Evolutionary conservation across 1,140 invertebrate species (phyloP).

Genomic region (Trichoplusia ni): DNA sequence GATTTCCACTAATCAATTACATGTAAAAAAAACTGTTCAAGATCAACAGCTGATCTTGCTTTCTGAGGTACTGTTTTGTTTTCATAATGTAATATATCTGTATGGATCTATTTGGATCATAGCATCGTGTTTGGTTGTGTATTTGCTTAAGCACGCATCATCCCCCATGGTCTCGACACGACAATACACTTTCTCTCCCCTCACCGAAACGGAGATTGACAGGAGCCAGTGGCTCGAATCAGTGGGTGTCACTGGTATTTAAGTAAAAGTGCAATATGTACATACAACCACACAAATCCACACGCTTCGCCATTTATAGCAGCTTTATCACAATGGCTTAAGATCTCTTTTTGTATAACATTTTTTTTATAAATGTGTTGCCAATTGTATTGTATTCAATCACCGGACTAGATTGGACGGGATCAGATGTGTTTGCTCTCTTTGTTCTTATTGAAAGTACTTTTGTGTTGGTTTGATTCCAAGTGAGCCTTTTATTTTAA

Average conservation of each 20-base stretch:
- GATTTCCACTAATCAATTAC: too few relatives aligned
- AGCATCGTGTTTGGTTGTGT: constrained; percentile 19
- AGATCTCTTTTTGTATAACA: neutral
- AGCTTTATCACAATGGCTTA: neutral
- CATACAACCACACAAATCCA: neutral
- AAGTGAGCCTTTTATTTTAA: too few relatives aligned
- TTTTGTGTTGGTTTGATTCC: too few relatives aligned
- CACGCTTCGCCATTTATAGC: constrained; percentile 2
- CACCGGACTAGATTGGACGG: too few relatives aligned
- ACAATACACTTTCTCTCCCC: constrained; percentile 31
- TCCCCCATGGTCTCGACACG: constrained; percentile 25
- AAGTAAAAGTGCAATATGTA: constrained; percentile 20
- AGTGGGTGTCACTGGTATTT: constrained; percentile 8
- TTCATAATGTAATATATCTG: too few relatives aligned
- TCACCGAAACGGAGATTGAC: constrained; percentile 21
- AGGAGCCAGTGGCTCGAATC: constrained; percentile 19
- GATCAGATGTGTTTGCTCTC: too few relatives aligned
- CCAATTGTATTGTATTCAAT: too few relatives aligned
- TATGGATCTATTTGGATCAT: constrained; percentile 8
- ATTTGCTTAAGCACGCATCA: constrained; percentile 18
- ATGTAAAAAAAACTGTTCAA: too few relatives aligned
- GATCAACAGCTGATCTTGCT: too few relatives aligned
- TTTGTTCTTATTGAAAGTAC: too few relatives aligned
- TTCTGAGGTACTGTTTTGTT: too few relatives aligned
- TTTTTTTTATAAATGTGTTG: too few relatives aligned